phyloP scores from a whole-genome alignment of 2,888 invertebrate genomes.

The Hyposoter dolosus region DNA sequence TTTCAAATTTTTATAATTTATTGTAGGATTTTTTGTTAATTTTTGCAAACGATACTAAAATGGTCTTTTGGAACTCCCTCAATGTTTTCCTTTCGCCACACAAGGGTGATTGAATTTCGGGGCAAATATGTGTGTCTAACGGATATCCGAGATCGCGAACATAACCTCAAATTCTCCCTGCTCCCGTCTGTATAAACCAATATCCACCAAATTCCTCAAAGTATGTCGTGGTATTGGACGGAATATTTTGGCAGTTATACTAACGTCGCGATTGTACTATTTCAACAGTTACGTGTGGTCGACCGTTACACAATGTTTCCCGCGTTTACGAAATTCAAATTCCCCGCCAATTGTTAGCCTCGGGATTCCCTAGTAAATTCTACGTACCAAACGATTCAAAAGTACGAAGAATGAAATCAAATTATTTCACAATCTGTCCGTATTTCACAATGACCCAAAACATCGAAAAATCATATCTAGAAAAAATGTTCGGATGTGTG shows the following conservation, averaged over 20 bases:
- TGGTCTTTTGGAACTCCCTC: not conserved
- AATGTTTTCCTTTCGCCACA: slow-evolving; percentile 11
- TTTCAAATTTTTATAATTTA: not conserved
- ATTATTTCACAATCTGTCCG: too few relatives aligned
- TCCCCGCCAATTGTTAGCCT: slow-evolving; percentile 8
- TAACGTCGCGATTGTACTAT: slow-evolving; percentile 18
- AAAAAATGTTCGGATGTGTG: too few relatives aligned
- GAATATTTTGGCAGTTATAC: slow-evolving; percentile 35
- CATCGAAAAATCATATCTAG: too few relatives aligned
- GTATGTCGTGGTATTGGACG: slow-evolving; percentile 43
- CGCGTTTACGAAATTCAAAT: slow-evolving; percentile 6
- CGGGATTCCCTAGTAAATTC: slow-evolving; percentile 4
- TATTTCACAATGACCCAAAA: too few relatives aligned
- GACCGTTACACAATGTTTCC: not conserved
- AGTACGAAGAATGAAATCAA: not conserved
- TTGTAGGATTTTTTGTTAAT: not conserved
- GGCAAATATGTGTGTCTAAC: slow-evolving; percentile 48
- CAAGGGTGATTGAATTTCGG: slow-evolving; percentile 26
- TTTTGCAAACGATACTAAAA: not conserved
- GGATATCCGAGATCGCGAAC: slow-evolving; percentile 48
- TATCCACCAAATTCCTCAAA: slow-evolving; percentile 56
- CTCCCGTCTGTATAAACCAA: slow-evolving; percentile 13
- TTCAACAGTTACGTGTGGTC: slow-evolving; percentile 14
- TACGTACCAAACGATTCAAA: not conserved
- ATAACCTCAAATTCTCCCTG: slow-evolving; percentile 25